Base-by-base conservation (phyloP, 2,888 invertebrate species). In the Metacarcinus magister region DNA sequence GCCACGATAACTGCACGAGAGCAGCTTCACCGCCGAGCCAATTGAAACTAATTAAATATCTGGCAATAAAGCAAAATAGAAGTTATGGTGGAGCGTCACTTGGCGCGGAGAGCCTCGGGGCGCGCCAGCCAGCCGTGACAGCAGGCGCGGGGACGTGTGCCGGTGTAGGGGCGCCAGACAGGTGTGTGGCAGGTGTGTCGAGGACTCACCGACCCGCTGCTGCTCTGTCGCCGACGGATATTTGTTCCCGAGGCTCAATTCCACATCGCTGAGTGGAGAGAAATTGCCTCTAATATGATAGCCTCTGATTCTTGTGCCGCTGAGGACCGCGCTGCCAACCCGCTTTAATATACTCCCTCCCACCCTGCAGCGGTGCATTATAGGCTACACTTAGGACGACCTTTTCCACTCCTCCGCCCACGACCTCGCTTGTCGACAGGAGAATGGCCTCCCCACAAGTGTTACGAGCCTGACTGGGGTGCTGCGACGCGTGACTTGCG, bases 1-100 rank as follows among this genome's bases (percentile, higher is more conserved):
- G 43, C 32, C 43, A 23, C 28, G 44, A 44, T 19, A 44, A 44
- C 75, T 28, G 75, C 67, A 44, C n/a, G 93, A 67, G 93, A 28
- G 60, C 32, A 19, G 19, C 60, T 67, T 23, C 93, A 75, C 44
- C 43, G 23, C 75, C 75, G 23, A 44, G 32, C 16, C 75, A 67
- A 67, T 75, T 43, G n/a, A 67, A 23, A 75, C 93, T 93, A 93
- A 75, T 93, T 67, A 93, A 44, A 93, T 75, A 93, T 19, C 93
- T n/a, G 93, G 67, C 93, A 93, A 67, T 75, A 93, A 43, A 75
- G 23, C 93, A 93, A 67, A 43, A 75, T 93, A 93, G 39, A 93
- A 93, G 44, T 39, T 93, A 28, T 48, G 39, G 39, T 23, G 28
- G 32, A 28, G 82, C 75, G 44, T 10, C 39, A 75, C 75, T 67